Evolutionary conservation across 2,888 invertebrate genomes (phyloP).

Genomic region (Leptarthrus brevirostris): DNA sequence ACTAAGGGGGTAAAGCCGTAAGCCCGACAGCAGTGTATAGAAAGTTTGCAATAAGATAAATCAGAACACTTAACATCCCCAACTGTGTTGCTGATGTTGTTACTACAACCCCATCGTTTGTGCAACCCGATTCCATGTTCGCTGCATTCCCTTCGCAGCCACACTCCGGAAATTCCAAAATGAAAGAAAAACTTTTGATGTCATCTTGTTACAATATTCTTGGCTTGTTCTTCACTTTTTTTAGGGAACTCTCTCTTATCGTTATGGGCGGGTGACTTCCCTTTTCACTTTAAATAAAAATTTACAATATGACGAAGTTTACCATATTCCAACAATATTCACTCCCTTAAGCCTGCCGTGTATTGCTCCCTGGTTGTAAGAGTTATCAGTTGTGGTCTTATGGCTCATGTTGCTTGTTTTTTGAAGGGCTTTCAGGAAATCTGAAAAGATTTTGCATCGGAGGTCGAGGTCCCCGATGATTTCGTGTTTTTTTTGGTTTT

Average conservation of each 20-base stretch:
- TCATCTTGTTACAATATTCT: constrained; percentile 26
- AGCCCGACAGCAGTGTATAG: background rate
- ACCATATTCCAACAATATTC: background rate
- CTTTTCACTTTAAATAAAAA: constrained; percentile 27
- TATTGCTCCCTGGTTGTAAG: background rate
- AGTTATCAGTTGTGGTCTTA: constrained; percentile 2
- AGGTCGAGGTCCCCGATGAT: no score
- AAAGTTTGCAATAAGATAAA: constrained; percentile 29
- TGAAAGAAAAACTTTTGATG: constrained; percentile 33
- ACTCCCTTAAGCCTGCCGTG: background rate
- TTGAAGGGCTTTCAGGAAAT: no score
- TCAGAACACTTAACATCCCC: constrained; percentile 24
- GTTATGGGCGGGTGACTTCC: constrained; percentile 26
- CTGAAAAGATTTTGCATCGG: no score
- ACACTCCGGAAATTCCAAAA: background rate
- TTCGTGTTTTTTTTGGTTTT: no score
- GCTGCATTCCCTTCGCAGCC: background rate
- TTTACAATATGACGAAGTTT: constrained; percentile 29
- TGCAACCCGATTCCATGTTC: background rate
- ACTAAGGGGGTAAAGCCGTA: constrained; percentile 1
- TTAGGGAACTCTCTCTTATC: constrained; percentile 27
- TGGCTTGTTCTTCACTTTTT: constrained; percentile 1
- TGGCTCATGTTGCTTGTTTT: background rate
- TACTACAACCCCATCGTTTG: background rate
- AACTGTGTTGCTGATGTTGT: constrained; percentile 11